These are phyloP conservation scores for Lypha dubia DNA, from an alignment of 2,888 invertebrate genomes.

Conservation along the genomic window DNA sequence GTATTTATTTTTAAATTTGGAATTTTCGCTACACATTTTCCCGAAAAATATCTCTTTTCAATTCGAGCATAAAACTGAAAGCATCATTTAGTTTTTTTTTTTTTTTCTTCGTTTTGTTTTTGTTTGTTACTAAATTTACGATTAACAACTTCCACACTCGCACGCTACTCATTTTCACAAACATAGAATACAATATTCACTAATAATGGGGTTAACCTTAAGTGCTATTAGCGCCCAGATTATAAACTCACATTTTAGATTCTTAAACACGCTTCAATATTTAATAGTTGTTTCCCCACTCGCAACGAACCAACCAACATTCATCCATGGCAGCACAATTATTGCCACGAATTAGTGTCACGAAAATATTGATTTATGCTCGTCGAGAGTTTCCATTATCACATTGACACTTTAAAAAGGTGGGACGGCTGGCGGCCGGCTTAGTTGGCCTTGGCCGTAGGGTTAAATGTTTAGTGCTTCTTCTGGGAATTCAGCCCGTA, in stretches of 20 bases:
- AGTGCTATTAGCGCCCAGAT: conserved; percentile 30
- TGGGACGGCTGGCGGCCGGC: neutral
- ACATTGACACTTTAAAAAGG: conserved; percentile 1
- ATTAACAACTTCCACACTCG: conserved; percentile 26
- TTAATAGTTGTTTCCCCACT: conserved; percentile 53
- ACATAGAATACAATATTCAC: conserved; percentile 29
- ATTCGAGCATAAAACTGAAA: conserved; percentile 58
- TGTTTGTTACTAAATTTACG: conserved; percentile 59
- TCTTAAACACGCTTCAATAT: neutral
- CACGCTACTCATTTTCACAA: conserved; percentile 10
- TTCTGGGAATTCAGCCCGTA: conserved; percentile 44
- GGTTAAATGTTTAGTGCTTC: conserved; percentile 37
- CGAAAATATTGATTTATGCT: conserved; percentile 66
- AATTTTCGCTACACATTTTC: conserved; percentile 33
- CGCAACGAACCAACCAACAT: conserved; percentile 23
- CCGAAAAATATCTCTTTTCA: conserved; percentile 36
- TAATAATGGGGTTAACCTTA: conserved; percentile 72
- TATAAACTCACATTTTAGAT: conserved; percentile 21
- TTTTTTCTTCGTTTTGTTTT: too few species aligned
- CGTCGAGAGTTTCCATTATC: neutral
- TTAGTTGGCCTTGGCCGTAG: neutral
- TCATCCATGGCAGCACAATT: neutral
- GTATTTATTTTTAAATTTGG: conserved; percentile 36
- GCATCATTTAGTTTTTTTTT: conserved; percentile 63
- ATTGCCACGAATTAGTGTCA: conserved; percentile 40